Base-by-base conservation (phyloP, 2,888 invertebrate genomes). In the Megamerina dolium region DNA sequence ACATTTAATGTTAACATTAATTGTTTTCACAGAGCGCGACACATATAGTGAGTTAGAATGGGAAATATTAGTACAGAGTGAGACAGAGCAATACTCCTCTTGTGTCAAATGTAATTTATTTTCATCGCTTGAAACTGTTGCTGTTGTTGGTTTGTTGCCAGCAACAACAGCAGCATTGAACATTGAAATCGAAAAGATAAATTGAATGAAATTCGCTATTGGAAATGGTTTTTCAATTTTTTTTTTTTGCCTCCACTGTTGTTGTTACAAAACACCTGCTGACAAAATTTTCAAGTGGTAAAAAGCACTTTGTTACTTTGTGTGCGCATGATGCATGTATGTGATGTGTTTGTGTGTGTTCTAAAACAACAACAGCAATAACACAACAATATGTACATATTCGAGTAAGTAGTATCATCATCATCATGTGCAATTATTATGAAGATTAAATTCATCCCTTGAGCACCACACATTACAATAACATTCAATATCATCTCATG, bases 261-360 rank as follows among this genome's bases (percentile, higher is more conserved):
- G 54, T 64, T 63, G 51, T 53, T 61, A 60, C 61, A 59, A 56
- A 59, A 60, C 68, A 68, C 68, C 68, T 68, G 69, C 68, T 68
- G 69, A 64, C 69, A 68, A 68, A n/a, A n/a, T n/a, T 66, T 65
- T 67, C 59, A 66, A 68, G 69, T 68, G 66, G 59, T 32, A 37
- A 56, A 46, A 52, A 55, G 46, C 52, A 51, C 49, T 51, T 51
- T 48, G 48, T 42, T 47, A 53, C 49, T 51, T 48, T 45, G 16
- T 14, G n/a, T n/a, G n/a, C n/a, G n/a, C n/a, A n/a, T n/a, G n/a
- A n/a, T n/a, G n/a, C n/a, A n/a, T n/a, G n/a, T n/a, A n/a, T n/a
- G n/a, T n/a, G n/a, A n/a, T n/a, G n/a, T n/a, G n/a, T n/a, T n/a
- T n/a, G n/a, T n/a, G n/a, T n/a, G n/a, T n/a, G n/a, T n/a, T 6